Conservation (phyloP, 2,113 vertebrate species). For the Macquaria australasica region DNA sequence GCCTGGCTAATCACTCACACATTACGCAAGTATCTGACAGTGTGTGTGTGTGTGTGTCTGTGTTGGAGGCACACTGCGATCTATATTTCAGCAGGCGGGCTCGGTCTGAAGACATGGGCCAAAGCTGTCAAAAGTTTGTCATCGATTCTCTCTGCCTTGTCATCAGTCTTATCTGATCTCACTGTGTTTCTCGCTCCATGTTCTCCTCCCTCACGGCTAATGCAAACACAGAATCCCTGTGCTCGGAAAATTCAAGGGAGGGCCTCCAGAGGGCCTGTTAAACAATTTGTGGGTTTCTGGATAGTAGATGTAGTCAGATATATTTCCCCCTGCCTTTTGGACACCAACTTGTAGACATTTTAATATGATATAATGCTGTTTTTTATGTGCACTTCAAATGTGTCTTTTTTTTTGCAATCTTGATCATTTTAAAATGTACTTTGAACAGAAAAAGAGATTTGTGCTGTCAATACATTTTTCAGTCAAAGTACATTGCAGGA, state of each 20-base stretch:
- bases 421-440: neutral
- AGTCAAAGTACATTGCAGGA: conserved; percentile 8
- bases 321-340: neutral
- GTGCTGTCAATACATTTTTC: neutral
- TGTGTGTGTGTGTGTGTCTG: conserved; percentile 67
- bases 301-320: conserved; percentile 6
- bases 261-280: conserved; percentile 45
- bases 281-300: conserved; percentile 42
- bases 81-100: conserved; percentile 86
- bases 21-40: conserved; percentile 42
- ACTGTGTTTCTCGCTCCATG: conserved; percentile 71
- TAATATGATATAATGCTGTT: neutral
- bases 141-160: conserved; percentile 87
- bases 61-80: conserved; percentile 79
- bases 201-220: conserved; percentile 68
- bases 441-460: conserved; percentile 17
- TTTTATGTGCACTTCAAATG: neutral
- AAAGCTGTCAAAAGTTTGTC: conserved; percentile 87
- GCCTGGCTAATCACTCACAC: conserved; percentile 46
- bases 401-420: neutral
- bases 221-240: conserved; percentile 69
- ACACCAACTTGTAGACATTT: neutral
- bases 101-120: conserved; percentile 83
- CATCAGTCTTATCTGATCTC: conserved; percentile 87
- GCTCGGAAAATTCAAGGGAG: conserved; percentile 47